A percentile compares a stretch with the other conserved stretches of the same genome.
Conservation (phyloP, 35 echinoderm and acorn worm species). For the Stichopus chloronotus region DNA sequence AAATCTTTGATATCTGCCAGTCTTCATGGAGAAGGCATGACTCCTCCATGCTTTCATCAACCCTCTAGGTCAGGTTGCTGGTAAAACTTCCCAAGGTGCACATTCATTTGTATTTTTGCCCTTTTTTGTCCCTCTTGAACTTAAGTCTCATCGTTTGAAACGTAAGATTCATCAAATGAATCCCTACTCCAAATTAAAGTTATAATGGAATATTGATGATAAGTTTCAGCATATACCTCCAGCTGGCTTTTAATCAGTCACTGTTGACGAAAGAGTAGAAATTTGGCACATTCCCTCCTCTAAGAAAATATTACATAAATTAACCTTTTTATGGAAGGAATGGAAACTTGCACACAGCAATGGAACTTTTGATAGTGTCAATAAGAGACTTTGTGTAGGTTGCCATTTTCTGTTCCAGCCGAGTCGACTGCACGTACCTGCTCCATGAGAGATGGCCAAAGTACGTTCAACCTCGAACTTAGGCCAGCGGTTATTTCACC, state of each 20-base stretch:
- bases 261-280: background rate
- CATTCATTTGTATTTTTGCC: no score
- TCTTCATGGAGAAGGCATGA: no score
- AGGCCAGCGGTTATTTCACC: background rate
- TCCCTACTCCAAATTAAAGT: no score
- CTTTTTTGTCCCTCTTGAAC: no score
- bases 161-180: no score
- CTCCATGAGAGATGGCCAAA: background rate
- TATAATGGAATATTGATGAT: background rate
- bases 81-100: no score
- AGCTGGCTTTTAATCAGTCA: background rate
- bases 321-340: background rate
- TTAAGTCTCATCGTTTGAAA: no score
- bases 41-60: no score
- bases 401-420: background rate
- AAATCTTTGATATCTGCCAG: no score
- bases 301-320: background rate
- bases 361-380: background rate
- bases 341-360: background rate
- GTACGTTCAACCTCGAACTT: background rate
- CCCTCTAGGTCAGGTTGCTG: no score
- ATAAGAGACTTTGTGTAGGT: background rate
- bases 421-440: background rate
- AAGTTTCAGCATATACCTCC: background rate
- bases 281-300: background rate